Evolutionary conservation across 2,888 invertebrate genomes (phyloP), one percentile per base, ranked within the genome.

Genomic region (Hecatera dysodea): DNA sequence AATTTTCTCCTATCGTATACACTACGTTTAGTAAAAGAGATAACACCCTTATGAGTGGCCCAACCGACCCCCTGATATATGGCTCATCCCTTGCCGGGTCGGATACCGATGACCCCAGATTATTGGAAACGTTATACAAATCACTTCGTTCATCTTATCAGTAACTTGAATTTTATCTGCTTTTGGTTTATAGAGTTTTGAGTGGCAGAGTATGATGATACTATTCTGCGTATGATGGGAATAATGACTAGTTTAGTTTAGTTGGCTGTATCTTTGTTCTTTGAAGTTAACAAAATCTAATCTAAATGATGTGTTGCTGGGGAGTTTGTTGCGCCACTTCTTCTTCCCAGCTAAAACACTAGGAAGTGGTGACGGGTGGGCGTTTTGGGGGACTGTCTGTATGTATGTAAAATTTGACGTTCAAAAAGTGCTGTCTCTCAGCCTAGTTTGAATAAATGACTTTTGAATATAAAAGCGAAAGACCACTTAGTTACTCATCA

Each of bases 111-210:
- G 73, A 70, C 53, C 70, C 46, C 42, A 73, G 81, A 81, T 80
- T 66, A 70, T 62, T 66, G 44, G 48, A 39, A 72, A 68, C 39
- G 29, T 60, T 67, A 70, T 62, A 70, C 59, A 77, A 77, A 79
- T 70, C 57, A 78, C 48, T 70, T 81, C 42, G n/a, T 64, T 50
- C 50, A 22, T 69, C 55, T 73, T 80, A 81, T 77, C 70, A 46
- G 56, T 17, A 8, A 5, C 29, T 27, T 46, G 48, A 46, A 29
- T 42, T 29, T 70, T 70, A 81, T 72, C 72, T 52, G 7, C 24
- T 36, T 27, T 27, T 57, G 27, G 60, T 77, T 77, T 67, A 81
- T 63, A 48, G 27, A 11, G 19, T 48, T 19, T 72, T 70, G 64
- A 64, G 17, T 46, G 12, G n/a, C n/a, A 36, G 4, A 11, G 7